Base-by-base conservation (phyloP, 2,797 vertebrate genomes). In the Phataginus tetradactyla region DNA sequence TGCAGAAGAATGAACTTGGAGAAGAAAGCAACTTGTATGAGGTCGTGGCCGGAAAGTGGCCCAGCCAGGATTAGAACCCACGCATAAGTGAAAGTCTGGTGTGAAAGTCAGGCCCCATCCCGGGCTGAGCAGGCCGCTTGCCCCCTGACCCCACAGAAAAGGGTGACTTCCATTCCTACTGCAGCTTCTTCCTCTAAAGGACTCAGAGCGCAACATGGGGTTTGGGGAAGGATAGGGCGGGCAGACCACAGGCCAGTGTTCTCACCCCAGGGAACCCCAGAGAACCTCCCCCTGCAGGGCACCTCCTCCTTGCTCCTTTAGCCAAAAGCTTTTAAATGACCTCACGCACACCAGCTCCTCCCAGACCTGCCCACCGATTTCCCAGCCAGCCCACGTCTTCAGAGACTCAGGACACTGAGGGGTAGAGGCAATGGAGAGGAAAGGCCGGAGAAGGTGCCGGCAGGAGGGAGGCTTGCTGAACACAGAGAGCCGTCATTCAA, bases 401-500 rank as follows among this genome's bases (percentile, higher is more conserved):
- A 53, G 63, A 53, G 29, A 63, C 27, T 6, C 64, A 6, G 18
- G 12, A 21, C 2, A 9, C 7, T 37, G 13, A 8, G 15, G 37
- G 17, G 5, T 5, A 45, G 10, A 79, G 34, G 29, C 20, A 29
- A 15, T 20, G 32, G 23, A 18, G 51, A 64, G 42, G n/a, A 34
- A 63, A 79, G 4, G 18, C 81, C 17, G 1, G 3, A 69, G 29
- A 55, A 53, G 7, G 21, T 1, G 3, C 32, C 17, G 4, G 42
- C 0, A 0, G 29, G 37, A 59, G 37, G 32, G 59, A 86, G 23
- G 29, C 8, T 20, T 0, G 0, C 71, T 53, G 9, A 10, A 39
- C 45, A 87, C 49, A 34, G 20, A 79, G 12, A 51, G 34, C 15
- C 68, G 32, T 20, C 20, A 1, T 68, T 66, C 71, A 27, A 3